A percentile compares a stretch with the other conserved stretches of the same genome.
Evolutionary conservation across 2,888 invertebrate species (phyloP).

Genomic region (Tetheella fluctuosa): DNA sequence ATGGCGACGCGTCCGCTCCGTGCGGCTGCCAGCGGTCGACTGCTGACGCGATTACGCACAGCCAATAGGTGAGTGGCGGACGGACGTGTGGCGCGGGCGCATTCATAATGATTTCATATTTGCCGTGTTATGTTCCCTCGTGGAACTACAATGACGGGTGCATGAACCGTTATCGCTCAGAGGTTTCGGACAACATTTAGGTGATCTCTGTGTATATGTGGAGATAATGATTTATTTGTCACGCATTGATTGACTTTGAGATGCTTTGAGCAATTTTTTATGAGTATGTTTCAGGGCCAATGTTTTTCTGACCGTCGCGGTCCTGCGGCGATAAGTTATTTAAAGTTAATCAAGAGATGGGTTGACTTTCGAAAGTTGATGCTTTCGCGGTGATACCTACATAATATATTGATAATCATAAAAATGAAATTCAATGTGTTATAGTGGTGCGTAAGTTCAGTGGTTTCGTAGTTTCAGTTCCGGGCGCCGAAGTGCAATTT

Average conservation of each 20-base stretch:
- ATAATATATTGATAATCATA: too few relatives aligned
- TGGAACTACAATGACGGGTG: constrained; percentile 43
- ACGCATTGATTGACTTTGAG: constrained; percentile 7
- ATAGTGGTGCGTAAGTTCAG: too few relatives aligned
- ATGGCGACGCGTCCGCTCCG: constrained; percentile 41
- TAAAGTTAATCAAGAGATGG: too few relatives aligned
- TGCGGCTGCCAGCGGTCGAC: constrained; percentile 42
- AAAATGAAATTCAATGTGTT: too few relatives aligned
- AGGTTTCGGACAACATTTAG: constrained; percentile 25
- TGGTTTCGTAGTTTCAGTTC: too few relatives aligned
- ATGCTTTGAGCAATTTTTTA: constrained; percentile 3
- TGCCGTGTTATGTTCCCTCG: constrained; percentile 41
- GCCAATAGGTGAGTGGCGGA: constrained; percentile 32
- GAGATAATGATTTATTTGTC: constrained; percentile 1
- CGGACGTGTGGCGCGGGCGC: constrained; percentile 47
- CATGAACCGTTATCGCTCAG: constrained; percentile 54
- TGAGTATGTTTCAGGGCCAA: constrained; percentile 12
- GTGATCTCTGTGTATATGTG: constrained; percentile 10
- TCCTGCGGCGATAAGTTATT: too few relatives aligned
- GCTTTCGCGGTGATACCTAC: not conserved
- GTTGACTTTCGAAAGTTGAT: not conserved
- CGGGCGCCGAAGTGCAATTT: too few relatives aligned
- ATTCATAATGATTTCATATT: constrained; percentile 32
- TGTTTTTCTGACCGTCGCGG: too few relatives aligned
- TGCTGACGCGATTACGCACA: constrained; percentile 45